phyloP scores from a whole-genome alignment of 2,113 vertebrate species.

The Glareola pratincola region DNA sequence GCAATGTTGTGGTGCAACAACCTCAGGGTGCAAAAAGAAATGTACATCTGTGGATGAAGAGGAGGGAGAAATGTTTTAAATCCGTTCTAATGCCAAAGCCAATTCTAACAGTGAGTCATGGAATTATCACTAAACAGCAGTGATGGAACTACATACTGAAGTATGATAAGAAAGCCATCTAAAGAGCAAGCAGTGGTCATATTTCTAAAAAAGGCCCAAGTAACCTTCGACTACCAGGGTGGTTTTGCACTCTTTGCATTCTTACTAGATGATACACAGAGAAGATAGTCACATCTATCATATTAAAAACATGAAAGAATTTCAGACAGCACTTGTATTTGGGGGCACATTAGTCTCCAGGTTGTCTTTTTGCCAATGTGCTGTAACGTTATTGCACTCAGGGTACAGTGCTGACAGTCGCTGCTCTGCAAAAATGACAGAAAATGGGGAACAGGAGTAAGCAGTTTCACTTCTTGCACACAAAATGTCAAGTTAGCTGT shows the following conservation, averaged over 20 bases:
- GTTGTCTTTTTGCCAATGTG: slow-evolving; percentile 33
- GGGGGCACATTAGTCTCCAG: slow-evolving; percentile 5
- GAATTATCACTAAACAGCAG: neutral
- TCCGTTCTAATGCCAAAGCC: neutral
- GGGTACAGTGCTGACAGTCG: neutral
- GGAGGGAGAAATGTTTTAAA: neutral
- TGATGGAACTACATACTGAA: neutral
- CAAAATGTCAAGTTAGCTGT: slow-evolving; percentile 11
- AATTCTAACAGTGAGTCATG: neutral
- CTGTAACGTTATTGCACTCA: neutral
- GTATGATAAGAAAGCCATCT: neutral
- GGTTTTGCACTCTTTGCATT: slow-evolving; percentile 23
- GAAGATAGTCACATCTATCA: slow-evolving; percentile 27
- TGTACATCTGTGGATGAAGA: neutral
- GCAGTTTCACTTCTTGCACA: slow-evolving; percentile 45
- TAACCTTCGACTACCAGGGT: neutral
- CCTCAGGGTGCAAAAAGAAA: neutral
- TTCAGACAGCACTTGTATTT: slow-evolving; percentile 13
- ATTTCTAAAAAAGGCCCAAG: neutral
- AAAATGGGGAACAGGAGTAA: slow-evolving; percentile 37
- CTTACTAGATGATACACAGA: slow-evolving; percentile 15
- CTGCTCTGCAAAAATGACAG: slow-evolving; percentile 2
- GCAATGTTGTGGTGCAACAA: neutral
- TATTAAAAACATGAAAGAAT: slow-evolving; percentile 48
- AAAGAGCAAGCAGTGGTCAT: neutral